These are phyloP conservation scores for Subacronicta megacephala DNA, from an alignment of 2,888 invertebrate genomes.

Conservation along the genomic window DNA sequence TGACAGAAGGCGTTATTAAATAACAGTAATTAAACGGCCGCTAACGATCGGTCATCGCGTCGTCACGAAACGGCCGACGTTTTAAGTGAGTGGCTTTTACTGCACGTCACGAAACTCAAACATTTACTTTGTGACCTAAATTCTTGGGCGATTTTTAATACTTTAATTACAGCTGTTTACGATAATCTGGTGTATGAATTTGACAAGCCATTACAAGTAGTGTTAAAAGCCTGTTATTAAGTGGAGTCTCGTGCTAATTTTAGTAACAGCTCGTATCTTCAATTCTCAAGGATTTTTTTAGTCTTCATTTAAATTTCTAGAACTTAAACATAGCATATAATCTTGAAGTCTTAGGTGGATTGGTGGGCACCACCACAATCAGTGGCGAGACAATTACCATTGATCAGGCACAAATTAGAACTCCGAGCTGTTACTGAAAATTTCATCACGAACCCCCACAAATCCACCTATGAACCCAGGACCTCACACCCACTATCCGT, in stretches of 20 bases:
- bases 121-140: slow-evolving; percentile 61
- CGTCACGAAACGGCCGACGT: slow-evolving; percentile 67
- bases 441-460: too few species aligned
- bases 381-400: too few species aligned
- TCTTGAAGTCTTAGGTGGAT: too few species aligned
- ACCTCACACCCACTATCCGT: too few species aligned
- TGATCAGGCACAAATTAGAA: too few species aligned
- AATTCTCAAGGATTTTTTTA: too few species aligned
- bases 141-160: slow-evolving; percentile 51
- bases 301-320: too few species aligned
- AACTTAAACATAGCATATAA: too few species aligned
- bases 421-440: too few species aligned
- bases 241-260: slow-evolving; percentile 35
- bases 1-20: slow-evolving; percentile 80
- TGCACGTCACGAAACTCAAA: slow-evolving; percentile 62
- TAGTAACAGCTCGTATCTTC: not conserved
- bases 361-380: too few species aligned
- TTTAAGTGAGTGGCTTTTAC: slow-evolving; percentile 66
- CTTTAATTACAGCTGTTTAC: slow-evolving; percentile 50
- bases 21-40: slow-evolving; percentile 81
- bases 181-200: slow-evolving; percentile 32
- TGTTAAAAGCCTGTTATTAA: slow-evolving; percentile 53
- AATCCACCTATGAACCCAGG: too few species aligned
- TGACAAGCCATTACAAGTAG: slow-evolving; percentile 44
- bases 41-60: slow-evolving; percentile 76